phyloP scores from a whole-genome alignment of 35 echinoderm and acorn worm species.

The Amphiura filiformis region DNA sequence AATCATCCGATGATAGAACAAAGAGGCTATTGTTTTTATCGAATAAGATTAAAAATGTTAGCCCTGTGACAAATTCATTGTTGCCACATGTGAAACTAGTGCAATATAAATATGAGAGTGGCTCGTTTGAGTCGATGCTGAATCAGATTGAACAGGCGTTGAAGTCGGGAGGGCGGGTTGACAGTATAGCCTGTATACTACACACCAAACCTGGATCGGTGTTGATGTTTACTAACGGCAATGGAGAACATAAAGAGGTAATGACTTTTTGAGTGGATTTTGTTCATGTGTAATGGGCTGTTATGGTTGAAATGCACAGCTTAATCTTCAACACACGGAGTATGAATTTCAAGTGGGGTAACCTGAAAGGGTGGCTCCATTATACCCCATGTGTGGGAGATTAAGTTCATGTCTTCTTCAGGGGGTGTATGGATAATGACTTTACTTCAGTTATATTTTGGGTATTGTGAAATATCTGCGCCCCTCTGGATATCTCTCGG shows the following conservation, averaged over 20 bases:
- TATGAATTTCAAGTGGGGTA: too few relatives aligned
- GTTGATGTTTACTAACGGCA: constrained; percentile 73
- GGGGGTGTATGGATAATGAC: too few relatives aligned
- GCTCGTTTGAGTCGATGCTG: constrained; percentile 63
- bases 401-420: too few relatives aligned
- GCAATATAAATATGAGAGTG: constrained; percentile 95
- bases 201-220: constrained; percentile 88
- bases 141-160: constrained; percentile 58
- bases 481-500: too few relatives aligned
- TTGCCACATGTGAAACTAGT: constrained; percentile 75
- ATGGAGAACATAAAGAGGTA: constrained; percentile 95
- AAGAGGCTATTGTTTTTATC: constrained; percentile 74
- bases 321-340: too few relatives aligned
- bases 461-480: too few relatives aligned
- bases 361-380: too few relatives aligned
- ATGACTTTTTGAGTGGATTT: not conserved
- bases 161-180: constrained; percentile 49
- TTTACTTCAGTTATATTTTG: too few relatives aligned
- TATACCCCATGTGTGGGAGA: too few relatives aligned
- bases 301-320: not conserved
- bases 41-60: constrained; percentile 87
- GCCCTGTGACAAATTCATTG: constrained; percentile 55
- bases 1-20: not conserved
- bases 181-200: constrained; percentile 81
- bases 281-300: not conserved